A percentile compares a stretch with the other conserved stretches of the same genome.
These are phyloP conservation scores for Siderastrea siderea DNA, from an alignment of 92 coral and sea anemone genomes.

Conservation along the genomic window DNA sequence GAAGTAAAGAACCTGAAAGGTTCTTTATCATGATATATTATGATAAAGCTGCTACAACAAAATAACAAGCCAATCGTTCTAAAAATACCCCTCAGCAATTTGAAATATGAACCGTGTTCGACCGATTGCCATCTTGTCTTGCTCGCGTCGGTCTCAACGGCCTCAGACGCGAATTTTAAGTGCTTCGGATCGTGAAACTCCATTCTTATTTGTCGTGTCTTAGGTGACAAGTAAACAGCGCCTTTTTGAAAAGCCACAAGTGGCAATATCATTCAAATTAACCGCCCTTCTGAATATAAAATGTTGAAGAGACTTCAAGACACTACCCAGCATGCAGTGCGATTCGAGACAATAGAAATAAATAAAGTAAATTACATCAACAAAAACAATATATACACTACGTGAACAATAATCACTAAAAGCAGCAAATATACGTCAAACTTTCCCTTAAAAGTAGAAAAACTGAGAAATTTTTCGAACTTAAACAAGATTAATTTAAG, in stretches of 20 bases:
- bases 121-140: background rate
- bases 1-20: background rate
- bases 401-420: background rate
- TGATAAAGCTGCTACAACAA: background rate
- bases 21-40: no score
- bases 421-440: background rate
- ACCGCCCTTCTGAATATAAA: slow-evolving; percentile 12
- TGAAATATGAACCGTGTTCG: background rate
- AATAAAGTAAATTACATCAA: background rate
- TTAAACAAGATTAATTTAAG: background rate
- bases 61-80: background rate
- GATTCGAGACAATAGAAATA: background rate
- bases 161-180: background rate
- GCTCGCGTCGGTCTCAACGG: slow-evolving; percentile 21
- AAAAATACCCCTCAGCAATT: background rate
- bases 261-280: slow-evolving; percentile 22
- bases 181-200: background rate
- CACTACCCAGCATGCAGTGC: slow-evolving; percentile 29
- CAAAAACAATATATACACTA: background rate
- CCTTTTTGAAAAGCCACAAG: slow-evolving; percentile 17
- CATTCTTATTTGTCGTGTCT: slow-evolving; percentile 48
- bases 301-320: background rate
- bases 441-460: background rate
- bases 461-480: background rate
- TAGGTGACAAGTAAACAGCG: slow-evolving; percentile 47